Percentiles rank a stretch among this genome's conserved stretches.
phyloP scores from a whole-genome alignment of 1,140 invertebrate genomes.

The Psilanteris sp. region DNA sequence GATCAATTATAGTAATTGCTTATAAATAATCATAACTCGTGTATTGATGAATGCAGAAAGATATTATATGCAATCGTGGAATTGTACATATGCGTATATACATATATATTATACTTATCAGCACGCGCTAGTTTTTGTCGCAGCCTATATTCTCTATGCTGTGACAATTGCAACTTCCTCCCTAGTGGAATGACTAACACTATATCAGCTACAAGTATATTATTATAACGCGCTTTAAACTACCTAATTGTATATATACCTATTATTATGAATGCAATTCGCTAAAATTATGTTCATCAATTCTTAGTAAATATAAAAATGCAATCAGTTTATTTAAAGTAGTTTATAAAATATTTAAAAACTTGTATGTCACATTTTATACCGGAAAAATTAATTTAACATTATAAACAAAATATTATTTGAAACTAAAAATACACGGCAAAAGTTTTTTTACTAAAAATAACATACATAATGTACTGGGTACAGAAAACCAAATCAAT shows the following conservation, averaged over 20 bases:
- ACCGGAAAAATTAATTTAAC: no score
- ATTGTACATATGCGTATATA: background rate
- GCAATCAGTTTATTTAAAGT: no score
- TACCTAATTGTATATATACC: constrained; percentile 30
- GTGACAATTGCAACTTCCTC: constrained; percentile 53
- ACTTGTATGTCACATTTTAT: no score
- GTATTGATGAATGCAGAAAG: background rate
- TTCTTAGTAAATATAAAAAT: no score
- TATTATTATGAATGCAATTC: constrained; percentile 11
- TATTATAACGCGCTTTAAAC: constrained; percentile 48
- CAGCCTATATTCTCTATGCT: constrained; percentile 28
- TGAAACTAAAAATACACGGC: no score
- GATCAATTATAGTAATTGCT: no score
- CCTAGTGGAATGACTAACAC: constrained; percentile 27
- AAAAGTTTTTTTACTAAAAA: no score
- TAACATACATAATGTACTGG: no score
- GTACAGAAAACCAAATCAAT: no score
- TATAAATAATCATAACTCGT: no score
- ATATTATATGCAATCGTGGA: background rate
- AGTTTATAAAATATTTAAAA: no score
- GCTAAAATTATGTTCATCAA: constrained; percentile 1
- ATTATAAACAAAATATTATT: no score
- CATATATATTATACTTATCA: constrained; percentile 3
- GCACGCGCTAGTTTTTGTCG: constrained; percentile 29
- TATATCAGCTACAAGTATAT: constrained; percentile 29